Evolutionary conservation across 2,888 invertebrate genomes (phyloP), one percentile per base, ranked within the genome.

Genomic region (Dasysyrphus albostriatus): DNA sequence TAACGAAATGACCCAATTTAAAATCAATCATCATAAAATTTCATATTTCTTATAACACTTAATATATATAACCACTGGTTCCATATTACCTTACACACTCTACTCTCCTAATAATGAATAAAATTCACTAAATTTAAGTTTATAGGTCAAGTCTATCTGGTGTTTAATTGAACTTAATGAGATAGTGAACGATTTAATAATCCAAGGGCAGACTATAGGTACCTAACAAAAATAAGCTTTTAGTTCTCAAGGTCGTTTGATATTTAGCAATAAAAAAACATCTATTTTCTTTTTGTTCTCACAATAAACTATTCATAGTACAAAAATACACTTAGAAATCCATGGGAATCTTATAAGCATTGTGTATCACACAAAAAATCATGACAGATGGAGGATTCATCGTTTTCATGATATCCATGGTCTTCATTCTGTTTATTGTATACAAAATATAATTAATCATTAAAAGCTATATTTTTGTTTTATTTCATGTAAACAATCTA

Each of bases 371-470:
- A 2, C 16, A 47, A 16, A 9, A 42, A 44, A 2, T 3, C 44
- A 32, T 49, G 65, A 49, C 65, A 63, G 63, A 10, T 63, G 42
- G 63, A 63, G n/a, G 0, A 39, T 44, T n/a, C 24, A n/a, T n/a
- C 9, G 4, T 58, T 34, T 34, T 34, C 12, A 39, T 39, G 12
- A 24, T 16, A 16, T 16, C 16, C 10, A 59, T 6, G 12, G 6
- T 19, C 16, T 2, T 39, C 2, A 32, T 3, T 24, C 0, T 61
- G 49, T 67, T 67, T 67, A 34, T 19, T 67, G 34, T 67, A 34
- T 32, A 19, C 49, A 16, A 16, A 49, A 34, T 49, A 19, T 49
- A 67, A 67, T 67, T 67, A 49, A 67, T 67, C 65, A 67, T 67
- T 9, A 12, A 34, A 65, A 16, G 6, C 2, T 34, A 44, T 47